Evolutionary conservation across 2,888 invertebrate genomes (phyloP), one percentile per base, ranked within the genome.

Genomic region (Metallyticus violacea): DNA sequence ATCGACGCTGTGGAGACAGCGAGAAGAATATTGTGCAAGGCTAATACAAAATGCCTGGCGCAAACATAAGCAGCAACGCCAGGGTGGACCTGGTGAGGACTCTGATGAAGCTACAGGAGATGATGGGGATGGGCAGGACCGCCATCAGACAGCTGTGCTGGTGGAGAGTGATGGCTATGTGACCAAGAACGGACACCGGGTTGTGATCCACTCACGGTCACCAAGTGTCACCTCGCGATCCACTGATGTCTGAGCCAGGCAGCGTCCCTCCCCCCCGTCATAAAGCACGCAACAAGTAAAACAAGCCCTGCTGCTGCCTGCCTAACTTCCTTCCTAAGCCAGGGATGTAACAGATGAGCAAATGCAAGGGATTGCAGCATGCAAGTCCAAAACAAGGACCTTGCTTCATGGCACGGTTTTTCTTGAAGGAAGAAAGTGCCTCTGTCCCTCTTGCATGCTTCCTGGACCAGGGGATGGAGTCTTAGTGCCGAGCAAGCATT

Each of bases 41-140:
- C 94, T 98, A 88, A 99, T 99, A 91, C 99, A 99, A 93, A 97
- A 97, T 92, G 97, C 98, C 90, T 99, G 98, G 97, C 95, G 98
- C 89, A 96, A 97, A 92, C 97, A 97, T 92, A 95, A 95, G 91
- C 93, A 95, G 92, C 95, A 95, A 90, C 94, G 93, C 89, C 93
- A 93, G 89, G 93, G 93, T 22, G 93, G 92, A 89, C 93, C 93
- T 88, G 92, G 93, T 90, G 93, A 93, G 89, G 93, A 93, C 88
- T 93, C 92, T 88, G 93, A 92, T 89, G 92, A 88, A 22, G 81
- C 79, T 25, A 83, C 81, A 77, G 88, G 87, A 77, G 88, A 87
- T 27, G 88, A 85, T 80, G 86, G 77, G 40, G 87, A 84, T 78
- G 85, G 85, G 83, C 87, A 89, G 78, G 89, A 89, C 76, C 88